Evolutionary conservation across 2,797 vertebrate species (phyloP).

Genomic region (Hydrophis major): DNA sequence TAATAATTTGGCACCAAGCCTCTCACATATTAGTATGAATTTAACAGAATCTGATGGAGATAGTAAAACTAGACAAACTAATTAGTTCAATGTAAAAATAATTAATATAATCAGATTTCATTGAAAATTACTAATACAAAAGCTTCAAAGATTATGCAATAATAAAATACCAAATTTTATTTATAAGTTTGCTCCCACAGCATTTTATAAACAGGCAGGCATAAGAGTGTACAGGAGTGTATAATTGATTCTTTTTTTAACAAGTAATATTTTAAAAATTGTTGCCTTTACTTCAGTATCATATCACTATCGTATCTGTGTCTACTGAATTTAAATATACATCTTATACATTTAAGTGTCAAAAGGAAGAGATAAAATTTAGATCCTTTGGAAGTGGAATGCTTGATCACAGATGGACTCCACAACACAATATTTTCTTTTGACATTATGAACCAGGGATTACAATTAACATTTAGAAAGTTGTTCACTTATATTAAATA

Average conservation of each 20-base stretch:
- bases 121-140: background rate
- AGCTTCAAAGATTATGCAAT: background rate
- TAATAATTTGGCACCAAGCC: background rate
- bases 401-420: background rate
- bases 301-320: background rate
- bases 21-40: background rate
- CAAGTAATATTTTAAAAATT: background rate
- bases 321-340: background rate
- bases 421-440: background rate
- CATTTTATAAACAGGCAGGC: background rate
- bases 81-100: background rate
- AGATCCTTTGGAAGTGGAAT: background rate
- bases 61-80: background rate
- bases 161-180: background rate
- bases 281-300: background rate
- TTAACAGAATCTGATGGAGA: background rate
- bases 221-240: background rate
- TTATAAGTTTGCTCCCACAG: background rate
- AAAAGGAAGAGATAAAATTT: background rate
- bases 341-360: background rate
- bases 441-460: background rate
- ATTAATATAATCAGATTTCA: background rate
- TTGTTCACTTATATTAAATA: background rate
- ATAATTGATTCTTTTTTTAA: background rate
- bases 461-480: background rate